Base-by-base conservation (phyloP, 2,888 invertebrate species). In the Euplexia lucipara region DNA sequence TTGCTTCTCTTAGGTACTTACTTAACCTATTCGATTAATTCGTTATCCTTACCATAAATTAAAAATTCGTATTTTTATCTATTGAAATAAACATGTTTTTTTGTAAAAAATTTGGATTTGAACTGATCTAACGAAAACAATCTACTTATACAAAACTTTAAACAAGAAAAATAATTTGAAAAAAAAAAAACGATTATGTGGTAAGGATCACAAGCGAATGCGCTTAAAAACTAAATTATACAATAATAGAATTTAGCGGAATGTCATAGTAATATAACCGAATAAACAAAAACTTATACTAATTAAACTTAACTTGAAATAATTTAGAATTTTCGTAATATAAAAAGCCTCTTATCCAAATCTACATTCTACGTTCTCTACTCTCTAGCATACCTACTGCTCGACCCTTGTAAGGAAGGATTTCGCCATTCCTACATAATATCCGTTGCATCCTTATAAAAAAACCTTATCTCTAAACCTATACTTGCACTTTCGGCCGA, bases 261-360 rank as follows among this genome's bases (percentile, higher is more conserved):
- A 91, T 91, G 91, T 91, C 81, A 83, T 76, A 90, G 87, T 88
- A 89, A 47, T 63, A 63, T 47, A 66, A 61, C 34, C 48, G 35
- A 72, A 56, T 74, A 49, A 63, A 64, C 53, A 70, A 68, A 22
- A 49, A 49, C 64, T 57, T 72, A 54, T 42, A 41, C 51, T 67
- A 58, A 67, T 18, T 53, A 59, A 10, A 32, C 32, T 64, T 22
- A 66, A 56, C 30, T 57, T 22, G 12, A 62, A 61, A 61, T 61
- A 64, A 64, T 59, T 76, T 69, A 52, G 35, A 58, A 48, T 44
- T 39, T 9, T 39, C 26, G 5, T n/a, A 39, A 54, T 10, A 2
- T 22, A 30, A 53, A 48, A 67, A 56, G 42, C 42, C 32, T 49
- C 57, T 16, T 41, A 64, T 34, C 22, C 73, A 65, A 72, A 51